Evolutionary conservation across 2,113 vertebrate species (phyloP), one percentile per base, ranked within the genome.

Genomic region (Gopherus evgoodei): DNA sequence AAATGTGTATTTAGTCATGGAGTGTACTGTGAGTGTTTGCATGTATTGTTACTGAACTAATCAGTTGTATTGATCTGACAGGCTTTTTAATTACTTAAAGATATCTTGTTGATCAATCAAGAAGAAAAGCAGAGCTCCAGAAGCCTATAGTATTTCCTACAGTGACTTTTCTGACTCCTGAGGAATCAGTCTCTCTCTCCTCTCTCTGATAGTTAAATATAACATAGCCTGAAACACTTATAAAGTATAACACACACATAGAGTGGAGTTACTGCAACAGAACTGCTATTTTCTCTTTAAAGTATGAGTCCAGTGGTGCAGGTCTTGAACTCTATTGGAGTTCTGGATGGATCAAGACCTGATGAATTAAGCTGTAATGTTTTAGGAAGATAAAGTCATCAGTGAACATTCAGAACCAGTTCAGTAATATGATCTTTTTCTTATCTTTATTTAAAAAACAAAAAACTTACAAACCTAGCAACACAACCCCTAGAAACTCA

Each of bases 71-170:
- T 22, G 81, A 83, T 92, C 83, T 96, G 86, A 75, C 62, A 59
- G 81, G 47, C 52, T 86, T 95, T 88, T 93, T 56, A 93, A 93
- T 53, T 69, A 57, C 91, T 56, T 78, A 21, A 12, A 47, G 69
- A 11, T 87, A 93, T 69, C 52, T 86, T 29, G 53, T 84, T 57
- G 56, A 84, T 57, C 82, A 84, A 5, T 84, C 47, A 81, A 38
- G 17, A 27, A 44, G 29, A 19, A 78, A 21, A 90, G 52, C 22
- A 53, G 42, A 93, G 52, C 47, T 84, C 75, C 31, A 88, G 84
- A 86, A 42, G 35, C 47, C 80, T 88, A 1, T 49, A 0, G 57
- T 76, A 21, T 50, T 89, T 91, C 79, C 62, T 1, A 6, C 81
- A 35, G 56, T 87, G 91, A 13, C 17, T 1, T 1, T 81, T 85